Evolutionary conservation across 2,888 invertebrate species (phyloP).

Genomic region (Ormyrus rosae): DNA sequence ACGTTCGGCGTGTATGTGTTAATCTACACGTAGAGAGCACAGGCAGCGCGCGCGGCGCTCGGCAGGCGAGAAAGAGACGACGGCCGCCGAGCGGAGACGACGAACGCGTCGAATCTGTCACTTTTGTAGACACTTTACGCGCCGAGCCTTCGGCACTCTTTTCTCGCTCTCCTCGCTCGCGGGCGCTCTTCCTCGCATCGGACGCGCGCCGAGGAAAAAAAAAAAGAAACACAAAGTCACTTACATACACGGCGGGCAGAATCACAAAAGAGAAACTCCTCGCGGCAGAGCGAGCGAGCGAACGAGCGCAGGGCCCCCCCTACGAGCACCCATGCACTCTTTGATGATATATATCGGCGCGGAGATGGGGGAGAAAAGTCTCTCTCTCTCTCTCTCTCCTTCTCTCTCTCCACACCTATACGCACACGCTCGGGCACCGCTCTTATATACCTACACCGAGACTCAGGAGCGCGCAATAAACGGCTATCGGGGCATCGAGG

Average conservation of each 20-base stretch:
- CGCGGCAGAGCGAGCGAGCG: too few relatives aligned
- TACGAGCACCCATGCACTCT: constrained; percentile 48
- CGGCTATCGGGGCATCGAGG: background rate
- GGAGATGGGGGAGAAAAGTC: constrained; percentile 44
- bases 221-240: background rate
- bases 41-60: background rate
- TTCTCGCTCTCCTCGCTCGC: background rate
- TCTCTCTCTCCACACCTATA: background rate
- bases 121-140: constrained; percentile 44
- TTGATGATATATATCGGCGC: constrained; percentile 47
- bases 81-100: constrained; percentile 1
- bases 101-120: constrained; percentile 48
- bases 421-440: background rate
- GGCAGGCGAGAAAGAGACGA: constrained; percentile 1
- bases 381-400: constrained; percentile 25
- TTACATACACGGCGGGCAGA: background rate
- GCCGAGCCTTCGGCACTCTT: constrained; percentile 7
- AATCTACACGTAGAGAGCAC: too few relatives aligned
- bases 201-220: background rate
- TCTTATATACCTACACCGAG: background rate
- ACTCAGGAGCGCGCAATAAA: constrained; percentile 36
- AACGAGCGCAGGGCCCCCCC: background rate
- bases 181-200: background rate
- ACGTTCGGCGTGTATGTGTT: background rate
- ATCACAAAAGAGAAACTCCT: constrained; percentile 28